Base-by-base conservation (phyloP, 2,113 vertebrate genomes). In the Cnemophilus loriae region DNA sequence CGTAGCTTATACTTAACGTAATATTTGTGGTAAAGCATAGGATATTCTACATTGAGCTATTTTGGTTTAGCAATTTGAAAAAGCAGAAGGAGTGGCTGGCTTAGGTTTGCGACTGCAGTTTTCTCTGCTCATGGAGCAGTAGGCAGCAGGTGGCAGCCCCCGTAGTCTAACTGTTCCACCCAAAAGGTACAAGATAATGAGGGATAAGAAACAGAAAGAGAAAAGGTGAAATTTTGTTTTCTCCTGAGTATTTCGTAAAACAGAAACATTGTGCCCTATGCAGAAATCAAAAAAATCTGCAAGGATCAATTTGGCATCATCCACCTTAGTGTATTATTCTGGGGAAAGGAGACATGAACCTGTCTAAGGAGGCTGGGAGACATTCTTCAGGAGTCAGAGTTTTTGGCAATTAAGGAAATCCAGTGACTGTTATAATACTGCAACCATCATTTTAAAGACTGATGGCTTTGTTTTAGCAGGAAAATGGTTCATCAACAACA, bases 121-220 rank as follows among this genome's bases (percentile, higher is more conserved):
- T 88, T 67, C 35, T 71, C 22, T 3, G 1, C 30, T 60, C 33
- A 17, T 11, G 8, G 59, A 83, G 6, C 37, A 77, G 17, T 23
- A 76, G 46, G 33, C 32, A 79, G 39, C 35, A 68, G 33, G 41
- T n/a, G 69, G 17, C 14, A 90, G 22, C 10, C 3, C 32, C 50
- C 0, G 0, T 3, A 41, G 19, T 19, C 10, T 11, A 49, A 3
- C 6, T 60, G 27, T 64, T 24, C 24, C 16, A 44, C 7, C 11
- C 17, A 39, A 56, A 81, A 78, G 7, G 12, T n/a, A 21, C 53
- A 89, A 52, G 3, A 49, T 35, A 47, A 68, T 15, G 22, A 79
- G 11, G 9, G 4, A 35, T 60, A 82, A 75, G 24, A 82, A 53
- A 9, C 6, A 4, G 12, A 37, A 56, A 47, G 23, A 57, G 13